Percentiles rank a stretch among this genome's conserved stretches.
These are phyloP conservation scores for Hystrix cristata DNA, from an alignment of 2,113 vertebrate genomes.

Conservation along the genomic window DNA sequence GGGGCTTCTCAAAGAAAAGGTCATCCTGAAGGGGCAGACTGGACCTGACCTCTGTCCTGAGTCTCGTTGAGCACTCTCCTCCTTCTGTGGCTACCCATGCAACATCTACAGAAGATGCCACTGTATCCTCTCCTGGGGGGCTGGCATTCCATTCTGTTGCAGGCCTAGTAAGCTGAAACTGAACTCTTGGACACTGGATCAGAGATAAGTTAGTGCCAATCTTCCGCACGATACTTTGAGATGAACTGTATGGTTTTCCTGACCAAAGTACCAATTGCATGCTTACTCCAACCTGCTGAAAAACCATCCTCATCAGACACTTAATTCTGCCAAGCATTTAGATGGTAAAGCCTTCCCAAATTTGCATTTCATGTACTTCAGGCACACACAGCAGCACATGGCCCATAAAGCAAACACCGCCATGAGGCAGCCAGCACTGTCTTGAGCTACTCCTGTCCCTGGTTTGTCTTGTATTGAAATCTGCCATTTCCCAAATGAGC, in stretches of 20 bases:
- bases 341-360: slow-evolving; percentile 81
- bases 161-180: slow-evolving; percentile 94
- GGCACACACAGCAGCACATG: slow-evolving; percentile 77
- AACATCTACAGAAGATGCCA: slow-evolving; percentile 95
- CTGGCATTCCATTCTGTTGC: slow-evolving; percentile 84
- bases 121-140: slow-evolving; percentile 83
- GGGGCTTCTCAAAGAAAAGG: slow-evolving; percentile 62
- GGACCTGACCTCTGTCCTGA: slow-evolving; percentile 88
- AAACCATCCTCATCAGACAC: slow-evolving; percentile 90
- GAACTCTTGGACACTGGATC: slow-evolving; percentile 95
- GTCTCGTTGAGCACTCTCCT: slow-evolving; percentile 85
- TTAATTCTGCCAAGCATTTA: slow-evolving; percentile 88
- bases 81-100: slow-evolving; percentile 93
- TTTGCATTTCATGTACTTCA: slow-evolving; percentile 83
- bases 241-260: slow-evolving; percentile 95
- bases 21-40: slow-evolving; percentile 82
- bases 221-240: slow-evolving; percentile 97
- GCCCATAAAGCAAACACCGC: slow-evolving; percentile 88
- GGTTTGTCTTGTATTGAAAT: not conserved
- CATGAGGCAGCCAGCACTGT: no score
- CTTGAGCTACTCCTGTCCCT: no score
- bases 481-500: not conserved
- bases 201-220: slow-evolving; percentile 96
- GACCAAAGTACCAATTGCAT: slow-evolving; percentile 97
- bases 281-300: slow-evolving; percentile 89